Conservation (phyloP, 1,140 invertebrate species). For the Chelonus insularis region DNA sequence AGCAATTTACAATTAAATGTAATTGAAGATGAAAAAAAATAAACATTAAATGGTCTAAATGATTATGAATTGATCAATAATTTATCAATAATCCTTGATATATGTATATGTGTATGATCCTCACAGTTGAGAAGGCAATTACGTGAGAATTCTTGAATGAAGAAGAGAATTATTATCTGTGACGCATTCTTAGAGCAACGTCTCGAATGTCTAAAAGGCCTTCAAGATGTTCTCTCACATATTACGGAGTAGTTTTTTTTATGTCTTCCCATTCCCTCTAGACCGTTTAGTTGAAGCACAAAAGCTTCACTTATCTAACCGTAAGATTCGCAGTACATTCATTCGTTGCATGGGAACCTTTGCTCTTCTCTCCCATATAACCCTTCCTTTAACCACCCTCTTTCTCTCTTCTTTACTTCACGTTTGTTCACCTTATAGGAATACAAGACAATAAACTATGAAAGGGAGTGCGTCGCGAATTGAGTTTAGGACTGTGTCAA, state of each 20-base stretch:
- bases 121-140: not conserved
- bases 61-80: no score
- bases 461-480: conserved; percentile 47
- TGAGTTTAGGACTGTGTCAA: conserved; percentile 57
- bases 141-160: not conserved
- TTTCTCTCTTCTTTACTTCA: conserved; percentile 7
- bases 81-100: no score
- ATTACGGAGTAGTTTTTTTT: conserved; percentile 10
- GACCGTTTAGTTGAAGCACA: conserved; percentile 23
- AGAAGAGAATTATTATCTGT: conserved; percentile 18
- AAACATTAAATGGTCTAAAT: no score
- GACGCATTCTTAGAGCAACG: not conserved
- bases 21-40: no score
- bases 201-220: conserved; percentile 19
- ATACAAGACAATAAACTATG: conserved; percentile 40
- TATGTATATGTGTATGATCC: no score
- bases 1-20: no score
- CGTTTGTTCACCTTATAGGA: conserved; percentile 44
- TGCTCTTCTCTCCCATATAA: conserved; percentile 25
- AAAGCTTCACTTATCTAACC: conserved; percentile 44
- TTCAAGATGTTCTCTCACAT: conserved; percentile 13
- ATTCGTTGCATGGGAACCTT: conserved; percentile 33
- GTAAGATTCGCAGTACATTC: conserved; percentile 45
- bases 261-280: conserved; percentile 23
- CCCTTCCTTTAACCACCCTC: conserved; percentile 14